Base-by-base conservation (phyloP, 1,140 invertebrate species). In the Tetramorium parvispinum region DNA sequence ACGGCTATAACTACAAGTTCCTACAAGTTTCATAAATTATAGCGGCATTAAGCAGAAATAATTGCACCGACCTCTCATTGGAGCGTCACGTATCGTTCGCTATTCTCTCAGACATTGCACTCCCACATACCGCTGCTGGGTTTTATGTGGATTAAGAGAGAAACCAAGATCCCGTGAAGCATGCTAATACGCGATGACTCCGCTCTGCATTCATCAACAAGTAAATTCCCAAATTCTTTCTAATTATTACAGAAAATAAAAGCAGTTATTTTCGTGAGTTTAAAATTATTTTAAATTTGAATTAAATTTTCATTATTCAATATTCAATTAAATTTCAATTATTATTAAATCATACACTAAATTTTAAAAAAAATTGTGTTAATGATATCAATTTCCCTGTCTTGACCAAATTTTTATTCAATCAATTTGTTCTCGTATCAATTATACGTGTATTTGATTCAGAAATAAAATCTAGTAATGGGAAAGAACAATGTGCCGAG, bases 21-120 rank as follows among this genome's bases (percentile, higher is more conserved):
- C 21, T 46, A 46, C 40, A 59, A 82, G 55, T 83, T 61, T 8
- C 55, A 73, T 49, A 61, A 83, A 59, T 83, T 75, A 61, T 37
- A 59, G 46, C 53, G 8, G 40, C 10, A 40, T 73, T 27, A 71
- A 82, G 40, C 37, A 21, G 13, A 5, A 75, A 43, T 83, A 83
- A 83, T 82, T 83, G 18, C 18, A 37, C 13, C 16, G 27, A 83
- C 55, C 68, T 83, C 49, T 73, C 53, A 46, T 70, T 55, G 24
- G 32, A 43, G 21, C n/a, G 24, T 21, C 43, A 24, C 51, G 21
- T 27, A 51, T 71, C 32, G 66, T 71, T 70, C 49, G 53, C 18
- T 53, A 73, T 82, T 37, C 66, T 82, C 53, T 73, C 40, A 46
- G 21, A 71, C 37, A 24, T 43, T 71, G 3, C 37, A 55, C 18